Evolutionary conservation across 2,113 vertebrate species (phyloP), one percentile per base, ranked within the genome.

Genomic region (Echinops telfairi): DNA sequence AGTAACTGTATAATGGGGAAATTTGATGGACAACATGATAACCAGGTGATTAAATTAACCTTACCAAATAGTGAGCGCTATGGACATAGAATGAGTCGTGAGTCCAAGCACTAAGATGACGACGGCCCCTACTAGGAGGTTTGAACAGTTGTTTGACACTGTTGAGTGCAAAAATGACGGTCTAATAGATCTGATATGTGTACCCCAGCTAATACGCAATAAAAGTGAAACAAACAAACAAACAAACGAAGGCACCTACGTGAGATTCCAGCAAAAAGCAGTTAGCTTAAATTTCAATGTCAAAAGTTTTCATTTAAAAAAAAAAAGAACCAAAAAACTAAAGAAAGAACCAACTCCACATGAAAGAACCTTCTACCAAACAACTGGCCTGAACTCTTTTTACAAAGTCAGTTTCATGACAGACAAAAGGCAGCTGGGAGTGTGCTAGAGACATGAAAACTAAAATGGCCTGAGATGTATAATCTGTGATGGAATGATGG

Each of bases 11-110:
- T 7, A 64, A 57, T 73, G 73, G 25, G 53, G 10, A 64, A 94
- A 47, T 88, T 40, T 57, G 57, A 16, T 60, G 17, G 81, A 89
- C 2, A 77, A 31, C 27, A 85, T 57, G 36, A 86, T 86, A 90
- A 77, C 19, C 60, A 92, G 85, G 38, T 86, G 20, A 81, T 53
- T 40, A 73, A 77, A 92, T 77, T 68, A 89, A 60, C 4, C 31
- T 77, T 7, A 43, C 19, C 31, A 89, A 86, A 77, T 25, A 89
- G 68, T 22, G 16, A 43, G 43, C 80, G 0, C 47, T 20, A 82
- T 2, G 36, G 38, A 86, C 15, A 60, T n/a, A 85, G 36, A 22
- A 22, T 68, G 76, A n/a, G 73, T 89, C 36, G 58, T 70, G 19
- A 91, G 43, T 36, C 43, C 22, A 40, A 29, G 19, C n/a, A 64